Conservation (phyloP, 1,140 invertebrate genomes). For the Cecropterus lyciades region DNA sequence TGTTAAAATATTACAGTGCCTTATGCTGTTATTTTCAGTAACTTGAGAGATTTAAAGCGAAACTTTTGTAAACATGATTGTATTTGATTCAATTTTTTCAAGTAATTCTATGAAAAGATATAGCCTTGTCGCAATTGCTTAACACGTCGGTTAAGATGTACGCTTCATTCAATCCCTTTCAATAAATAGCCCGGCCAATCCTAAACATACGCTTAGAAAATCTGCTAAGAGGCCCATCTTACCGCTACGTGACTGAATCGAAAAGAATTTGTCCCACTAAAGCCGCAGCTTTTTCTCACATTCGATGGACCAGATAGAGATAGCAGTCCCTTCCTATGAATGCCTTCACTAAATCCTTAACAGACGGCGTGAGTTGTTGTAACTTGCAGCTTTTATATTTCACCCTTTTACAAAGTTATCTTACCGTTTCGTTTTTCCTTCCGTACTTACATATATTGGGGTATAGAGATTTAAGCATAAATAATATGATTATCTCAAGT, state of each 20-base stretch:
- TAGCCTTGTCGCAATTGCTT: background rate
- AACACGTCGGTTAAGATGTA: slow-evolving; percentile 12
- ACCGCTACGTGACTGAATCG: slow-evolving; percentile 74
- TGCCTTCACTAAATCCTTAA: slow-evolving; percentile 73
- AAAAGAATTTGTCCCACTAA: slow-evolving; percentile 79
- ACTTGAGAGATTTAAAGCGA: too few relatives aligned
- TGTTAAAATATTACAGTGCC: too few relatives aligned
- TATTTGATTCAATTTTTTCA: too few relatives aligned
- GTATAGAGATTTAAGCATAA: too few relatives aligned
- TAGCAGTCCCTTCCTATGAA: slow-evolving; percentile 73
- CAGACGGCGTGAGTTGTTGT: slow-evolving; percentile 63
- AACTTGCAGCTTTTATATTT: slow-evolving; percentile 54
- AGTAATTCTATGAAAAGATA: too few relatives aligned
- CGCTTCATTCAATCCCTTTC: slow-evolving; percentile 55
- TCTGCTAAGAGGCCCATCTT: slow-evolving; percentile 75
- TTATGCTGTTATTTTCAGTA: too few relatives aligned
- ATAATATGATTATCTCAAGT: too few relatives aligned
- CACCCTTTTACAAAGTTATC: too few relatives aligned
- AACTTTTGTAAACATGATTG: too few relatives aligned
- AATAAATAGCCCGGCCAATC: slow-evolving; percentile 65
- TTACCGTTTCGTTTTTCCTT: too few relatives aligned
- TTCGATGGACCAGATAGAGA: slow-evolving; percentile 77
- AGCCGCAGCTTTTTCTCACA: slow-evolving; percentile 74
- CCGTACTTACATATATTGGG: too few relatives aligned
- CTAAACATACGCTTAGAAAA: slow-evolving; percentile 70